phyloP scores from a whole-genome alignment of 2,113 vertebrate genomes.

The Irena cyanogastra region DNA sequence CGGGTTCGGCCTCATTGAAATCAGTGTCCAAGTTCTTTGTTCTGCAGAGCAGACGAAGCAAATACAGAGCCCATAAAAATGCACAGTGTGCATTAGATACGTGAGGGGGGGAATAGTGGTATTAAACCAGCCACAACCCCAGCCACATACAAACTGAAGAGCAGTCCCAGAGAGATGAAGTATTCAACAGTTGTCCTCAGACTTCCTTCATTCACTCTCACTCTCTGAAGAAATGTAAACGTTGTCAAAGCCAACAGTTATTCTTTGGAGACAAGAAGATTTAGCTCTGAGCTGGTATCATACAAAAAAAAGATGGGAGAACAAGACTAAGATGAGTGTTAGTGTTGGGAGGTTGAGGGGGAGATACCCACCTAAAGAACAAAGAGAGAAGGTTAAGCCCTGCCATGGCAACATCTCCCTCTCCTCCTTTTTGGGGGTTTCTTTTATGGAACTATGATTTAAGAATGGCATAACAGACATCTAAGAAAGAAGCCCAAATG shows the following conservation, averaged over 20 bases:
- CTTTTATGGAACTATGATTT: neutral
- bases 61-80: neutral
- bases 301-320: neutral
- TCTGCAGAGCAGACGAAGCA: fast-evolving
- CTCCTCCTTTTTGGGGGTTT: neutral
- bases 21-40: neutral
- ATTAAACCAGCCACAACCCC: neutral
- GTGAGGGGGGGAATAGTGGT: fast-evolving
- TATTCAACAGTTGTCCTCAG: neutral
- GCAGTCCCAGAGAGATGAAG: neutral
- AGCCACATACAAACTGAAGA: neutral
- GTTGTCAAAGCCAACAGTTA: neutral
- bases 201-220: neutral
- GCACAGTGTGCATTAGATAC: neutral
- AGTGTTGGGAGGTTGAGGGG: fast-evolving
- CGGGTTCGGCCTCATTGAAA: neutral
- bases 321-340: neutral
- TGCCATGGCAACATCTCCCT: neutral
- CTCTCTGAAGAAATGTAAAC: neutral
- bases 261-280: neutral
- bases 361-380: neutral
- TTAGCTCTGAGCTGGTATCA: neutral
- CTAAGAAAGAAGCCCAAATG: neutral
- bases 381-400: neutral
- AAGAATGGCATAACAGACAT: neutral